phyloP scores from a whole-genome alignment of 2,113 vertebrate genomes.

The Heterocephalus glaber region DNA sequence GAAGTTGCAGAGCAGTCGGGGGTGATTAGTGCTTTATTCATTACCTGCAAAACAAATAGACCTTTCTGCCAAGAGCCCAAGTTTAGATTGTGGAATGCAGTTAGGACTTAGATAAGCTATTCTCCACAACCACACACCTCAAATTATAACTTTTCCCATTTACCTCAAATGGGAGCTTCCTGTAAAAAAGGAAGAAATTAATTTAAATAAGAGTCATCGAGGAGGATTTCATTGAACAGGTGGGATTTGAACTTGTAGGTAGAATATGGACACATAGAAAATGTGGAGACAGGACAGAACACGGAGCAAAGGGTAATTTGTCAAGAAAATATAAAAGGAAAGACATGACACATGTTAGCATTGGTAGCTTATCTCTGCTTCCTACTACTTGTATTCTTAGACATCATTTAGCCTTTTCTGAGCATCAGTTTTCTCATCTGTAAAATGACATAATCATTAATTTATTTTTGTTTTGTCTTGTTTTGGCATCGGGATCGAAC shows the following conservation, averaged over 20 bases:
- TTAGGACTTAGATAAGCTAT: not conserved
- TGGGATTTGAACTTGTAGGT: not conserved
- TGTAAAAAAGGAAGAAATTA: not conserved
- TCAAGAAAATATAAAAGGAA: not conserved
- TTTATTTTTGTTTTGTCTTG: too few relatives aligned
- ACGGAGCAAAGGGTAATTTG: not conserved
- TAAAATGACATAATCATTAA: slow-evolving; percentile 33
- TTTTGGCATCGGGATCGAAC: too few relatives aligned
- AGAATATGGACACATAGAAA: not conserved
- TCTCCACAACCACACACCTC: not conserved
- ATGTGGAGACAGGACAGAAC: not conserved
- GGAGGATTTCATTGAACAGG: slow-evolving; percentile 33
- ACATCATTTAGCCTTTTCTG: slow-evolving; percentile 12
- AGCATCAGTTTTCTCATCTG: not conserved
- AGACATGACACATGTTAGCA: not conserved
- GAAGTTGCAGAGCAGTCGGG: not conserved
- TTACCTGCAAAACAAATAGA: slow-evolving; percentile 49
- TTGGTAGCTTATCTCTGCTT: not conserved
- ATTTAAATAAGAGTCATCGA: not conserved
- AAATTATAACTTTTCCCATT: not conserved
- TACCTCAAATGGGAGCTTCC: not conserved
- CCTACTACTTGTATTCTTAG: slow-evolving; percentile 5
- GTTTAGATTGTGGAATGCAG: not conserved
- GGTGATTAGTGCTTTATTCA: not conserved
- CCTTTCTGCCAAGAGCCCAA: slow-evolving; percentile 19